A percentile compares a stretch with the other conserved stretches of the same genome.
These are phyloP conservation scores for Silurus asotus DNA, from an alignment of 2,113 vertebrate genomes.

Conservation along the genomic window DNA sequence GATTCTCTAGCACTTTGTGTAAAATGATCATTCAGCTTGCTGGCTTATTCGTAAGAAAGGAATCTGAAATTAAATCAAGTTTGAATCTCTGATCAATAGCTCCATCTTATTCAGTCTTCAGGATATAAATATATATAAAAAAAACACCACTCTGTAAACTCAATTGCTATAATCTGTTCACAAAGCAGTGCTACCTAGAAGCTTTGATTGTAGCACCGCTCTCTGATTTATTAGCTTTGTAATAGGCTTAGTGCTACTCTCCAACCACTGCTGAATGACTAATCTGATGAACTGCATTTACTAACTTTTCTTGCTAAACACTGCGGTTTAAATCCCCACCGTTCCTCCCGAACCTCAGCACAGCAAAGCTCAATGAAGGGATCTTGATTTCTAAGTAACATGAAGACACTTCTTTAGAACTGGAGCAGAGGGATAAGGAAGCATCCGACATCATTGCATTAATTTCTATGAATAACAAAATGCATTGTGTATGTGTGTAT, in stretches of 20 bases:
- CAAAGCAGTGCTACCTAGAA: constrained; percentile 40
- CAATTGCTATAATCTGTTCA: constrained; percentile 52
- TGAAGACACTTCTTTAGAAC: neutral
- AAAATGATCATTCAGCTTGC: neutral
- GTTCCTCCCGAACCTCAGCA: neutral
- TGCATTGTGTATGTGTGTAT: neutral
- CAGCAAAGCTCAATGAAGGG: neutral
- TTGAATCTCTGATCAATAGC: constrained; percentile 53
- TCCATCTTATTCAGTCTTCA: constrained; percentile 42
- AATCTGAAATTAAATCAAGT: constrained; percentile 29
- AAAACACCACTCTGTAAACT: constrained; percentile 35
- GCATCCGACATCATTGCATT: neutral
- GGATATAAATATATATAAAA: constrained; percentile 48
- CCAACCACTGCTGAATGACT: constrained; percentile 52
- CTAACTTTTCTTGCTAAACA: constrained; percentile 38
- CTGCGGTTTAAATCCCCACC: neutral
- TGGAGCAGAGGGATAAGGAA: constrained; percentile 2
- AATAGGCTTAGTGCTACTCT: constrained; percentile 50
- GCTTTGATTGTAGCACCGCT: constrained; percentile 40
- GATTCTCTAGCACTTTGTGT: neutral
- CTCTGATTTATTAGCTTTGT: constrained; percentile 56
- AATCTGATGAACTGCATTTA: constrained; percentile 64
- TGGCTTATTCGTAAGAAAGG: neutral
- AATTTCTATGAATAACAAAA: neutral
- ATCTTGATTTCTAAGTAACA: constrained; percentile 43